Conservation (phyloP, 2,888 invertebrate genomes). For the Nomada fabriciana region DNA sequence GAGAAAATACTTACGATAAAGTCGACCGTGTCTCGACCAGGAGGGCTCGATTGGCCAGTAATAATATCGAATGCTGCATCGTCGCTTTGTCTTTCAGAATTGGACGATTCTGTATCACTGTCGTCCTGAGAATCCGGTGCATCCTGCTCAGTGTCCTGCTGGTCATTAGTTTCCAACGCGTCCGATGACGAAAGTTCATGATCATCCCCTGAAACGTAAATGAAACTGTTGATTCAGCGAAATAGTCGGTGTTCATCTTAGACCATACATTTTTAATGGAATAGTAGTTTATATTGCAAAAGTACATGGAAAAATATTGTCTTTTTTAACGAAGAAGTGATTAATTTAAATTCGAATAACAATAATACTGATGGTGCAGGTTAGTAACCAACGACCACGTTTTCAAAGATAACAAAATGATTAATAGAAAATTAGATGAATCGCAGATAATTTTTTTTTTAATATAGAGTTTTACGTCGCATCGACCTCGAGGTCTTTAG, state of each 20-base stretch:
- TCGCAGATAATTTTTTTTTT: too few species aligned
- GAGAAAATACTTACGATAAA: conserved; percentile 61
- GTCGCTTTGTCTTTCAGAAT: conserved; percentile 53
- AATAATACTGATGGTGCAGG: background rate
- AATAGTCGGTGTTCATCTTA: background rate
- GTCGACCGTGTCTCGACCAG: conserved; percentile 70
- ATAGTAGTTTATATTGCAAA: too few species aligned
- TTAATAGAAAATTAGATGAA: too few species aligned
- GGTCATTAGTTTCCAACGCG: conserved; percentile 39
- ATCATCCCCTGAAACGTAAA: conserved; percentile 28
- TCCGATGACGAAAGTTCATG: conserved; percentile 59
- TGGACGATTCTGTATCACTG: conserved; percentile 58
- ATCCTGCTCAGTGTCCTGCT: conserved; percentile 25
- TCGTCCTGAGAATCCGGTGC: conserved; percentile 41
- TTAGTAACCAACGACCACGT: background rate
- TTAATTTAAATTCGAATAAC: background rate
- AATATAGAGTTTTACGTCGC: too few species aligned
- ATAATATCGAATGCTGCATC: conserved; percentile 77
- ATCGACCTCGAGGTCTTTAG: too few species aligned
- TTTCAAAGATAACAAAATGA: background rate
- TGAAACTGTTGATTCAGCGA: background rate
- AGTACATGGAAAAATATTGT: background rate
- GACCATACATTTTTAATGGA: too few species aligned
- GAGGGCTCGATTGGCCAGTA: conserved; percentile 66
- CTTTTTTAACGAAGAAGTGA: background rate